Evolutionary conservation across 2,888 invertebrate species (phyloP).

Genomic region (Calliopum simillimum): DNA sequence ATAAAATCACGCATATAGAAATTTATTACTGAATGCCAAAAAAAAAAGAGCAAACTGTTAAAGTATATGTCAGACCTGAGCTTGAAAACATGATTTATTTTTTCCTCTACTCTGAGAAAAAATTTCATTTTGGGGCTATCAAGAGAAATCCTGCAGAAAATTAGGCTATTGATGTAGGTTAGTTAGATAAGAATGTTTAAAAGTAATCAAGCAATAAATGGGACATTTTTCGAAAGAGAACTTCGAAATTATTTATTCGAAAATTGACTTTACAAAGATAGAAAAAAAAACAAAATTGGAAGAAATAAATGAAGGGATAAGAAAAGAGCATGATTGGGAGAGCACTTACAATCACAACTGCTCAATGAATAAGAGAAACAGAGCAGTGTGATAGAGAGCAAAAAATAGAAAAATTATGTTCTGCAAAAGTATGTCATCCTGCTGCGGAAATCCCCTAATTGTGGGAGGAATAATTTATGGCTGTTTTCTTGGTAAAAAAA

Average conservation of each 20-base stretch:
- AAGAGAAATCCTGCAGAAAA: background rate
- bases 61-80: too few relatives aligned
- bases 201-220: background rate
- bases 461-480: background rate
- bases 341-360: background rate
- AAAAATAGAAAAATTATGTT: too few relatives aligned
- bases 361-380: background rate
- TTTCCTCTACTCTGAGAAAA: background rate
- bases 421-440: conserved; percentile 20
- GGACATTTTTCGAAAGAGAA: background rate
- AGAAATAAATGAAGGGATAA: background rate
- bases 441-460: background rate
- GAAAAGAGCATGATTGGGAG: background rate
- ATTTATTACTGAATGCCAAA: too few relatives aligned
- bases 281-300: background rate
- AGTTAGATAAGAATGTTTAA: conserved; percentile 46
- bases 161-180: conserved; percentile 63
- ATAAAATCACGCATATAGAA: too few relatives aligned
- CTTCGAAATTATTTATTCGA: too few relatives aligned
- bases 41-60: too few relatives aligned
- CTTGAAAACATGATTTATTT: too few relatives aligned
- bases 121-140: background rate
- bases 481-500: too few relatives aligned
- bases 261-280: too few relatives aligned
- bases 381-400: background rate